Base-by-base conservation (phyloP, 2,888 invertebrate species). In the Drosophila eohydei region DNA sequence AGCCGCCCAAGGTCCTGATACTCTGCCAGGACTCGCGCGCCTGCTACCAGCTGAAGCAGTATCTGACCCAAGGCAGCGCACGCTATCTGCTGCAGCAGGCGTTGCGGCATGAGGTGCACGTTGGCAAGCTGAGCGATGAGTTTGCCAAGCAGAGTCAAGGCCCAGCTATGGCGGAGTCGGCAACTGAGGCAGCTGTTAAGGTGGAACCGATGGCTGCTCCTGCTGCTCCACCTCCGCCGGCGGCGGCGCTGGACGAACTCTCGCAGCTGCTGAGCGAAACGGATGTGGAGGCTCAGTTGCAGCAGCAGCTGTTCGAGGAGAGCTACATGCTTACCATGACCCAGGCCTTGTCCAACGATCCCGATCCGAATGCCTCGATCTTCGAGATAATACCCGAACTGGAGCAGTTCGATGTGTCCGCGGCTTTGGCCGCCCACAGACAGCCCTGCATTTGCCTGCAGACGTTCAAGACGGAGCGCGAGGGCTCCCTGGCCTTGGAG, bases 11-110 rank as follows among this genome's bases (percentile, higher is more conserved):
- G 93, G 96, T 98, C 67, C 93, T 98, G 59, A 95, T 98, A 78
- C 94, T 98, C 1, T 97, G 97, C 63, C 95, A 97, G 89, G 97
- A 98, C 93, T 95, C 95, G 50, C 95, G 95, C 88, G 97, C 97
- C 8, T 97, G 98, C 91, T 94, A 94, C 81, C 98, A 98, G 91
- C 92, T 98, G 26, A 96, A 96, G 84, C 94, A 95, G 92, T 95
- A 94, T 78, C 92, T 96, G 32, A 95, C 94, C 0, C 94, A 94
- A 93, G 95, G 96, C 9, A 94, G 95, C 0, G 93, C 95, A 80
- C 94, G 94, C 71, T 95, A 95, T 81, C 91, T 96, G 44, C 94
- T 95, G 73, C 94, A 94, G 73, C 94, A 94, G 65, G 95, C 95
- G 0, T 93, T 95, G 74, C 94, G 94, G 76, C 94, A 94, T 82